Percentiles rank a stretch among this genome's conserved stretches.
Conservation (phyloP, 2,113 vertebrate genomes). For the Chionomys nivalis region DNA sequence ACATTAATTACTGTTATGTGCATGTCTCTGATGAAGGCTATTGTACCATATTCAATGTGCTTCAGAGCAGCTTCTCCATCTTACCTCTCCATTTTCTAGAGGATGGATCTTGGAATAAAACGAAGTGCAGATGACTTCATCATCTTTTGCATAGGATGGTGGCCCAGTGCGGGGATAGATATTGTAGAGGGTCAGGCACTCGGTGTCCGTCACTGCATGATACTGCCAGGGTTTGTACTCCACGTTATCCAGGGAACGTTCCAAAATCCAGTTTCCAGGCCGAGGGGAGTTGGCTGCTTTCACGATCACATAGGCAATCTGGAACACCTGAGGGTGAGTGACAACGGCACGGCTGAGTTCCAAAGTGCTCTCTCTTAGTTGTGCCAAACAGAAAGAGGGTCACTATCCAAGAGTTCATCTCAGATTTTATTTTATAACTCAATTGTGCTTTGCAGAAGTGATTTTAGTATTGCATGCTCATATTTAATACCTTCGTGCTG, state of each 20-base stretch:
- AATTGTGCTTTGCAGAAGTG: conserved; percentile 1
- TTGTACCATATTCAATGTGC: neutral
- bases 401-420: neutral
- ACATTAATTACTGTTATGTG: conserved; percentile 64
- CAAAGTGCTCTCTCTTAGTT: neutral
- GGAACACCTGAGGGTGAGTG: conserved; percentile 91
- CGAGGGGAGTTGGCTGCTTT: conserved; percentile 97
- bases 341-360: neutral
- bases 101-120: conserved; percentile 98
- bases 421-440: neutral
- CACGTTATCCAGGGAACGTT: conserved; percentile 93
- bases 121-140: conserved; percentile 98
- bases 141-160: conserved; percentile 93
- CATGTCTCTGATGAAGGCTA: conserved; percentile 28
- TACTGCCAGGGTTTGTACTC: conserved; percentile 96
- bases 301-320: conserved; percentile 96
- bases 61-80: conserved; percentile 34
- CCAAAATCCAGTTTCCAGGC: conserved; percentile 97
- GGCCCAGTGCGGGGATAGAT: conserved; percentile 92
- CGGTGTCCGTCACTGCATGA: conserved; percentile 94
- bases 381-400: neutral
- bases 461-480: conserved; percentile 17
- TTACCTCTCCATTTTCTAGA: conserved; percentile 99
- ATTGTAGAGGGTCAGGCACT: conserved; percentile 95
- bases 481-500: conserved; percentile 37